A percentile compares a stretch with the other conserved stretches of the same genome.
These are phyloP conservation scores for Acanthurus leucopareius DNA, from an alignment of 2,797 vertebrate species.

Conservation along the genomic window DNA sequence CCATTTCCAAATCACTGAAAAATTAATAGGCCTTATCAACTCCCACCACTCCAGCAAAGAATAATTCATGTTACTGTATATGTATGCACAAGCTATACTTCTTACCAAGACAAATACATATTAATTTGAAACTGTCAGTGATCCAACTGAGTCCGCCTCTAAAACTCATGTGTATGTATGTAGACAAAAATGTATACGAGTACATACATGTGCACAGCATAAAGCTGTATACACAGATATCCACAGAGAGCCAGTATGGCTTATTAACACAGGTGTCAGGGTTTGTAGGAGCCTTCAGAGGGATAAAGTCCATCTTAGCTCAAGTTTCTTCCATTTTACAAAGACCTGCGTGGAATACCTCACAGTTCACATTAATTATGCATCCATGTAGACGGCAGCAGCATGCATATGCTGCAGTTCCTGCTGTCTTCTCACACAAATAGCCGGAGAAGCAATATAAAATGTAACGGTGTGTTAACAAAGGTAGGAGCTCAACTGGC, in stretches of 20 bases:
- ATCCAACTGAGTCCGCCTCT: conserved; percentile 19
- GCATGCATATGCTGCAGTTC: conserved; percentile 41
- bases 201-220: conserved; percentile 3
- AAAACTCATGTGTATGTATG: conserved; percentile 46
- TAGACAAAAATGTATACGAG: conserved; percentile 15
- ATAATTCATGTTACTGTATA: conserved; percentile 73
- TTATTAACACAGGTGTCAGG: conserved; percentile 66
- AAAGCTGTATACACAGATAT: background rate
- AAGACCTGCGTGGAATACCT: conserved; percentile 58
- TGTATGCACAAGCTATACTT: conserved; percentile 58
- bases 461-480: conserved; percentile 66
- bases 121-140: conserved; percentile 57
- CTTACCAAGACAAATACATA: conserved; percentile 64
- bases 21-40: conserved; percentile 71
- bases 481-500: conserved; percentile 58
- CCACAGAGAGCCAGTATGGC: conserved; percentile 28
- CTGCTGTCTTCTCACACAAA: conserved; percentile 59
- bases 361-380: conserved; percentile 76
- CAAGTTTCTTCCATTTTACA: conserved; percentile 58
- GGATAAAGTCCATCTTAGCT: conserved; percentile 48
- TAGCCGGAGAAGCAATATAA: conserved; percentile 26
- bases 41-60: conserved; percentile 41
- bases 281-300: conserved; percentile 55
- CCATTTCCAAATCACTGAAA: conserved; percentile 66
- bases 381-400: conserved; percentile 50